Conservation (phyloP, 1,140 invertebrate species). For the Pissodes strobi region DNA sequence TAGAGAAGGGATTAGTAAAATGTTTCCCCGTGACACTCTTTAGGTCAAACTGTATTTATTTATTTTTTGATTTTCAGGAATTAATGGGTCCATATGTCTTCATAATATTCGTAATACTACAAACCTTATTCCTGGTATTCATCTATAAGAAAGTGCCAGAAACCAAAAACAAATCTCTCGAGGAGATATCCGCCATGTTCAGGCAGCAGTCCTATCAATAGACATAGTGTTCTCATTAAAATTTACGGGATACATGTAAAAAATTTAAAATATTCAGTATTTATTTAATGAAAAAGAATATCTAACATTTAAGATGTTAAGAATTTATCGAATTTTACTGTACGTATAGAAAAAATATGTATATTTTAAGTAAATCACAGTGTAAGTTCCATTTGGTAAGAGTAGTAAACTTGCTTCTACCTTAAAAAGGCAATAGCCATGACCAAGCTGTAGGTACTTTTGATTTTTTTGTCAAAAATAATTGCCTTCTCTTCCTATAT, state of each 20-base stretch:
- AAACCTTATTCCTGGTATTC: constrained; percentile 71
- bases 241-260: not conserved
- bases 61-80: constrained; percentile 57
- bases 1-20: too few relatives aligned
- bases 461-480: not conserved
- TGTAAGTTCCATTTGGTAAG: too few relatives aligned
- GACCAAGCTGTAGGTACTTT: not conserved
- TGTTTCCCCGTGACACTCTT: too few relatives aligned
- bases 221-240: constrained; percentile 38
- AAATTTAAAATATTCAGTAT: constrained; percentile 2
- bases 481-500: too few relatives aligned
- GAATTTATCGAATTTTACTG: not conserved
- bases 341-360: not conserved
- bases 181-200: constrained; percentile 79
- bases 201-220: constrained; percentile 71
- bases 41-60: too few relatives aligned
- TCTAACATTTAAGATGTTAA: constrained; percentile 13
- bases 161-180: constrained; percentile 83
- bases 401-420: not conserved
- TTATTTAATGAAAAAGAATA: not conserved
- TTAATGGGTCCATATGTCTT: constrained; percentile 73
- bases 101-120: constrained; percentile 72
- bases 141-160: constrained; percentile 82
- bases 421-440: not conserved
- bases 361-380: constrained; percentile 5